Evolutionary conservation across 92 coral and sea anemone genomes (phyloP), one percentile per base, ranked within the genome.

Genomic region (Phenganax subtilis): DNA sequence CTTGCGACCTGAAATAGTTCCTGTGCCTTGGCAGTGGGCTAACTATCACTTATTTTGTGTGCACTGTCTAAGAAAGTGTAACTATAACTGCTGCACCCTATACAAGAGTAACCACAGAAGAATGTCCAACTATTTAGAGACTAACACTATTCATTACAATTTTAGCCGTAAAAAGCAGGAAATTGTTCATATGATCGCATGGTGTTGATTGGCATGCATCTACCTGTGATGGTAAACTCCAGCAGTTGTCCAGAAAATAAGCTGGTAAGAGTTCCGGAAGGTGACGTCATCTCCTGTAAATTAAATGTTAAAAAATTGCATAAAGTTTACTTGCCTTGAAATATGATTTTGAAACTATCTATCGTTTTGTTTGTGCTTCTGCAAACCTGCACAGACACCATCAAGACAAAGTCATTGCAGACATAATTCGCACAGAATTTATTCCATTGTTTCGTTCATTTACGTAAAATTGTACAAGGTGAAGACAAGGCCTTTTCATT

Each of bases 221-320:
- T 79, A 79, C 83, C 83, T 63, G 83, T 79, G 51, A 79, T 79
- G 11, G 73, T 79, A 79, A 79, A 79, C 71, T 79, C 83, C 14
- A 79, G 47, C 53, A 79, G 83, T 63, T 79, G 83, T 0, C 83
- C 83, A 79, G 74, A 63, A 65, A 63, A 79, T 65, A 79, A 17
- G 51, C 51, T 79, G 73, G 69, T 79, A 44, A 79, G 73, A 11
- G 83, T 79, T 53, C 83, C 83, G 51, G 83, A 79, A 14, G 83
- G 83, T 30, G 83, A 79, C 9, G 47, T 65, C 51, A 47, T 63
- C n/a, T 27, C 83, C 83, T 79, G 56, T 54, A 73, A 20, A n/a
- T 6, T 0, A 73, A 55, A 53, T 53, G 12, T 37, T 28, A 6
- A 73, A 53, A 71, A 11, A 31, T 31, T 8, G 10, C 55, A 8